Evolutionary conservation across 1,140 invertebrate genomes (phyloP).

Genomic region (Cylas formicarius): DNA sequence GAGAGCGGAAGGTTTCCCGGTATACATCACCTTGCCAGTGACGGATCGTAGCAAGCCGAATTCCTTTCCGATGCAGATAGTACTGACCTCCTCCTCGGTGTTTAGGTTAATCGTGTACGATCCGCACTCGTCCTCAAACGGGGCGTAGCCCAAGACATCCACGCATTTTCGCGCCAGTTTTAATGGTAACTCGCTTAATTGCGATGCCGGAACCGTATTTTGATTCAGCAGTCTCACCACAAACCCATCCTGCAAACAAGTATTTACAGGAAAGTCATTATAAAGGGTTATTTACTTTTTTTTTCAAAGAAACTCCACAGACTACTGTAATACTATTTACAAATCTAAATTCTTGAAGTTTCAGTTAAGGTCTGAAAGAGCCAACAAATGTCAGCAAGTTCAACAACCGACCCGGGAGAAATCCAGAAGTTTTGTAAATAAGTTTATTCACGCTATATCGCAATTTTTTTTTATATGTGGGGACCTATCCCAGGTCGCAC

Average conservation of each 20-base stretch:
- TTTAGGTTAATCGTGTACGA: constrained; percentile 47
- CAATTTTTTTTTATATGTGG: no score
- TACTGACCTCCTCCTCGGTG: constrained; percentile 62
- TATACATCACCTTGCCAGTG: constrained; percentile 73
- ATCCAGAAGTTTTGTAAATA: no score
- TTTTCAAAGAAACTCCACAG: no score
- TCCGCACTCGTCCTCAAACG: constrained; percentile 59
- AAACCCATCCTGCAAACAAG: constrained; percentile 63
- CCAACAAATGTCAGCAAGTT: no score
- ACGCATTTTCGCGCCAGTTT: constrained; percentile 75
- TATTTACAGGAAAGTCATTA: constrained; percentile 11
- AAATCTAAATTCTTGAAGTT: no score
- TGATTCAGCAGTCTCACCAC: constrained; percentile 72
- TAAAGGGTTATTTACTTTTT: not conserved
- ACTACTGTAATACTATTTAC: no score
- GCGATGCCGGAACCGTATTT: constrained; percentile 50
- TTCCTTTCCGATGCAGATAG: constrained; percentile 70
- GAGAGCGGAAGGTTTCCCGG: constrained; percentile 66
- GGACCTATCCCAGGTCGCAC: no score
- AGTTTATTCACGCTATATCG: no score
- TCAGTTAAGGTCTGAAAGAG: no score
- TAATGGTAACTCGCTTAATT: constrained; percentile 62
- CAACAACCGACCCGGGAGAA: no score
- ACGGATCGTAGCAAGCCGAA: constrained; percentile 72
- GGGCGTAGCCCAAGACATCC: constrained; percentile 63